phyloP scores from a whole-genome alignment of 2,888 invertebrate species.

The Heliconius aoede region DNA sequence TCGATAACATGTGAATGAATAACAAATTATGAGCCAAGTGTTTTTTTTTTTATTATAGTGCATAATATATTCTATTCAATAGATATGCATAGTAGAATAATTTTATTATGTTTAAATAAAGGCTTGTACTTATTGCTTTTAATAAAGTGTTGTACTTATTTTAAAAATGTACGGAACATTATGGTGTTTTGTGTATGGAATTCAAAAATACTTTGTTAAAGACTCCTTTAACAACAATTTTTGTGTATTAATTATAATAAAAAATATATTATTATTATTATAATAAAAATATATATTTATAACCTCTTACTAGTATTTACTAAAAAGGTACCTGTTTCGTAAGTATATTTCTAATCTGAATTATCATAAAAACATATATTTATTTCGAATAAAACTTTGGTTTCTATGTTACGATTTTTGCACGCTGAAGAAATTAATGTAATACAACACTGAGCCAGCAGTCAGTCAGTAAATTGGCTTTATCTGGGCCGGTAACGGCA shows the following conservation, averaged over 20 bases:
- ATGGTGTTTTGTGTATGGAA: neutral
- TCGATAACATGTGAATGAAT: constrained; percentile 63
- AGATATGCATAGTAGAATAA: neutral
- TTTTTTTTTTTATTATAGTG: constrained; percentile 61
- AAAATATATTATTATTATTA: neutral
- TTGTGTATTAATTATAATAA: neutral
- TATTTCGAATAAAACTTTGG: neutral
- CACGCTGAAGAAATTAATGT: constrained; percentile 28
- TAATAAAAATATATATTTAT: neutral
- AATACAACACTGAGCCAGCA: constrained; percentile 35
- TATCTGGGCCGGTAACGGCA: constrained; percentile 76
- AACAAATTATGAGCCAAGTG: constrained; percentile 60
- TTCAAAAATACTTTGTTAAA: neutral
- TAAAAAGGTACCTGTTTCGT: neutral
- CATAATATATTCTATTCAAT: constrained; percentile 43
- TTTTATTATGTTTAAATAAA: neutral
- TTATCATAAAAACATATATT: neutral
- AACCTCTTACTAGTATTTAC: neutral
- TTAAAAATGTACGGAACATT: neutral
- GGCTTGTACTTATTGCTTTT: neutral
- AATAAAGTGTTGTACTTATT: too few species aligned
- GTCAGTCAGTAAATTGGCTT: constrained; percentile 58
- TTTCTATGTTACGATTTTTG: neutral
- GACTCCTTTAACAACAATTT: neutral
- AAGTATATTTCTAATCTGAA: neutral